Evolutionary conservation across 2,797 vertebrate genomes (phyloP).

Genomic region (Threskiornis aethiopicus): DNA sequence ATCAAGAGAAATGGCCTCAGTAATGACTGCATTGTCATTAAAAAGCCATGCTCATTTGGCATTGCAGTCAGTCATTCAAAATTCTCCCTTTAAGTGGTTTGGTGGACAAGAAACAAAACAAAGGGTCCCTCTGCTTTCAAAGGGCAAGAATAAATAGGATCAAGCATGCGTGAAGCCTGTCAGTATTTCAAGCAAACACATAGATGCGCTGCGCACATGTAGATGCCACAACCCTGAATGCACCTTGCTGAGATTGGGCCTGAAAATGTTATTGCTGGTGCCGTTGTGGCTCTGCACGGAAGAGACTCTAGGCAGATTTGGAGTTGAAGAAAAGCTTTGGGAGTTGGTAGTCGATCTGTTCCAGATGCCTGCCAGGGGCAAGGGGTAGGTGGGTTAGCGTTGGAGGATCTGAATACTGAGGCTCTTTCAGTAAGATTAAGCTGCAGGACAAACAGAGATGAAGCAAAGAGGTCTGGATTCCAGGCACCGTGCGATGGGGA

Average conservation of each 20-base stretch:
- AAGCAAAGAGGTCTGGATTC: not conserved
- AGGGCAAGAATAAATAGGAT: not conserved
- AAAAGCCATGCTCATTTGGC: not conserved
- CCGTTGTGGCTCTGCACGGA: not conserved
- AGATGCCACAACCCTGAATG: not conserved
- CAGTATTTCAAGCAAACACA: not conserved
- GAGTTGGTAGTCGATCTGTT: not conserved
- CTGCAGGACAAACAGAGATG: not conserved
- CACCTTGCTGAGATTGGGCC: not conserved
- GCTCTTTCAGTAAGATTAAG: not conserved
- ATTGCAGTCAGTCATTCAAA: not conserved
- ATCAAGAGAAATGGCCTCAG: not conserved
- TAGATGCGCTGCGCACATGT: rapidly evolving
- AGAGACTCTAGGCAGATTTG: not conserved
- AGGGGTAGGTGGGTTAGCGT: not conserved
- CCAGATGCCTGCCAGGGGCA: not conserved
- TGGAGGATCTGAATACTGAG: not conserved
- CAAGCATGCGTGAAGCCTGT: not conserved
- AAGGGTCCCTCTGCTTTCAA: not conserved
- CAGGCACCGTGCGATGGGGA: not conserved
- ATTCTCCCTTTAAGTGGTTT: not conserved
- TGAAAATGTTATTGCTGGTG: not conserved
- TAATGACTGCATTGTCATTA: not conserved
- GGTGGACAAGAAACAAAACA: not conserved
- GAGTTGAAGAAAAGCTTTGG: not conserved